These are phyloP conservation scores for Notothenia coriiceps DNA, from an alignment of 2,113 vertebrate species.

Conservation along the genomic window DNA sequence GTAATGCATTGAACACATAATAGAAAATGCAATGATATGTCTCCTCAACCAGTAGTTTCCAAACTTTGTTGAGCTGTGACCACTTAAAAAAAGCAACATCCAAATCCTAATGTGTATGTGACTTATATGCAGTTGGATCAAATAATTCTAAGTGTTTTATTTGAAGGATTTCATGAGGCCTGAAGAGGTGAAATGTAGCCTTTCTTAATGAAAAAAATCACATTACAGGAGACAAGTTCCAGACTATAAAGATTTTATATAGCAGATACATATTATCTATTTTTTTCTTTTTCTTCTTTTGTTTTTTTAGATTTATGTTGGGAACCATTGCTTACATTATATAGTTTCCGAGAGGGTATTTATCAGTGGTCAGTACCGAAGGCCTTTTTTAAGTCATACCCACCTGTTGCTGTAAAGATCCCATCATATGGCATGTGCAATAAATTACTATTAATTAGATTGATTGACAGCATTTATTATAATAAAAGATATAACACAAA, in stretches of 20 bases:
- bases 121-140: neutral
- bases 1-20: too few relatives aligned
- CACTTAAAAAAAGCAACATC: neutral
- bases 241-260: too few relatives aligned
- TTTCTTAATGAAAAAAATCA: too few relatives aligned
- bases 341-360: neutral
- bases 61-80: too few relatives aligned
- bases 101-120: neutral
- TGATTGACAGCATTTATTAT: constrained; percentile 13
- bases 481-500: neutral
- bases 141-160: neutral
- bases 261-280: too few relatives aligned
- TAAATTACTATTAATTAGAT: neutral
- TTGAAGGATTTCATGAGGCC: neutral
- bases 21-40: too few relatives aligned
- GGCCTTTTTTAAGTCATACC: neutral
- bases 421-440: neutral
- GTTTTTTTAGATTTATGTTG: too few relatives aligned
- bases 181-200: neutral
- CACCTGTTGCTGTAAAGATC: neutral
- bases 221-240: too few relatives aligned
- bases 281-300: too few relatives aligned
- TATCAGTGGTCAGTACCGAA: neutral
- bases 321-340: neutral
- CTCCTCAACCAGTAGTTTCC: too few relatives aligned